phyloP scores from a whole-genome alignment of 2,888 invertebrate species.

The Ormyrus rosae region DNA sequence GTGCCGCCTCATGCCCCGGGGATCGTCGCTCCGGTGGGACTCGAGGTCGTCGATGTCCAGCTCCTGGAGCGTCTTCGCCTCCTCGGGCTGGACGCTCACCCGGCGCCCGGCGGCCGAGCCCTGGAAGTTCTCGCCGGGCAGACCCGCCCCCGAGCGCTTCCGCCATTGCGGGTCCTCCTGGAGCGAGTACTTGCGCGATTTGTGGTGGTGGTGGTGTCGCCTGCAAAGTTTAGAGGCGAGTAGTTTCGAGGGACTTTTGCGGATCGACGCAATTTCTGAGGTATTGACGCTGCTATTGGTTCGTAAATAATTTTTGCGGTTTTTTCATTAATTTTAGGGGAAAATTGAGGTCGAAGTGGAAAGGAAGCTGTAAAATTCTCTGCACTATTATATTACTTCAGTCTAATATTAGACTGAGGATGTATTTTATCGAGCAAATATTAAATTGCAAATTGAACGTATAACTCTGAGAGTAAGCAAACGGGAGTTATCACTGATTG shows the following conservation, averaged over 20 bases:
- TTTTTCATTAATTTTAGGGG: too few relatives aligned
- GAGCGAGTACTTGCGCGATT: slow-evolving; percentile 85
- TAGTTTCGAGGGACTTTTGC: too few relatives aligned
- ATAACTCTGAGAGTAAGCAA: too few relatives aligned
- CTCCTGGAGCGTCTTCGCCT: slow-evolving; percentile 84
- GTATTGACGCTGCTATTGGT: too few relatives aligned
- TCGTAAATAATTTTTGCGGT: too few relatives aligned
- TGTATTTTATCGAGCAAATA: too few relatives aligned
- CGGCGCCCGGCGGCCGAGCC: slow-evolving; percentile 74
- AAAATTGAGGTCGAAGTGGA: too few relatives aligned
- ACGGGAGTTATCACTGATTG: too few relatives aligned
- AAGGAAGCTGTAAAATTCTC: too few relatives aligned
- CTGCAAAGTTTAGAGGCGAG: slow-evolving; percentile 67
- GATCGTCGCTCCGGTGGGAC: slow-evolving; percentile 86
- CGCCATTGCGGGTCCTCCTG: slow-evolving; percentile 82
- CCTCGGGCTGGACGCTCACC: slow-evolving; percentile 85
- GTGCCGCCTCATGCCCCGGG: slow-evolving; percentile 82
- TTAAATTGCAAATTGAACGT: too few relatives aligned
- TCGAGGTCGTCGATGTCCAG: slow-evolving; percentile 89
- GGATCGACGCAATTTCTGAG: too few relatives aligned
- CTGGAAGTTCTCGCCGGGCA: slow-evolving; percentile 67
- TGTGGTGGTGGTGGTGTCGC: slow-evolving; percentile 81
- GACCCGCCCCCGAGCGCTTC: slow-evolving; percentile 76
- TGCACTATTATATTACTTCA: not conserved
- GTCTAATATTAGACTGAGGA: not conserved